Percentiles rank a stretch among this genome's conserved stretches.
Conservation (phyloP, 2,888 invertebrate genomes). For the Ornithoptera priamus region DNA sequence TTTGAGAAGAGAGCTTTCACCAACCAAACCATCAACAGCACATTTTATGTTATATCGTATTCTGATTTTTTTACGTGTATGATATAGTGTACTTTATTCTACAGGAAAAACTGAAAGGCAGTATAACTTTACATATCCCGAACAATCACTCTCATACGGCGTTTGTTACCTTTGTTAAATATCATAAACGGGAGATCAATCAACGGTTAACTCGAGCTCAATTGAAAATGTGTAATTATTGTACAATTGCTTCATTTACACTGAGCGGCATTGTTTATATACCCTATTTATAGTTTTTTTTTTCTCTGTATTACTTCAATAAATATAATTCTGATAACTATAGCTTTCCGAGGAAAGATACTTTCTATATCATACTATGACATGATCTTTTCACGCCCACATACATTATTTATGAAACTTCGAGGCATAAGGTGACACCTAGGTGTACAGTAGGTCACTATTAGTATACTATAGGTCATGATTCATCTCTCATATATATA, state of each 20-base stretch:
- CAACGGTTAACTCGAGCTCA: conserved; percentile 1
- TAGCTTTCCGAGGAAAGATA: no score
- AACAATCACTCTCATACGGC: background rate
- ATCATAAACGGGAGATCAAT: conserved; percentile 4
- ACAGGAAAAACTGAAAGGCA: background rate
- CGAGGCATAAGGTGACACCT: no score
- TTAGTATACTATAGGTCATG: no score
- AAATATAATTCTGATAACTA: background rate
- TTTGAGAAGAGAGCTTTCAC: background rate
- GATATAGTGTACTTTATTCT: background rate
- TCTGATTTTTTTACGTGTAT: background rate
- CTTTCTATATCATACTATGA: no score
- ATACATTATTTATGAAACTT: no score
- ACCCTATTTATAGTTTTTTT: background rate
- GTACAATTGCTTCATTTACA: background rate
- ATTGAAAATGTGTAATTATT: conserved; percentile 3
- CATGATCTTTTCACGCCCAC: no score
- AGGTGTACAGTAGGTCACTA: no score
- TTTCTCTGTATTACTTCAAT: background rate
- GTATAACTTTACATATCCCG: background rate
- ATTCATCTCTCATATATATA: no score
- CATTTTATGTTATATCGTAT: background rate
- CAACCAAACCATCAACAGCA: background rate
- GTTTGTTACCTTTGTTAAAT: conserved; percentile 1
- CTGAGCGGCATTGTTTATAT: conserved; percentile 1